Base-by-base conservation (phyloP, 2,797 vertebrate species). In the Myoxocephalus aenaeus region DNA sequence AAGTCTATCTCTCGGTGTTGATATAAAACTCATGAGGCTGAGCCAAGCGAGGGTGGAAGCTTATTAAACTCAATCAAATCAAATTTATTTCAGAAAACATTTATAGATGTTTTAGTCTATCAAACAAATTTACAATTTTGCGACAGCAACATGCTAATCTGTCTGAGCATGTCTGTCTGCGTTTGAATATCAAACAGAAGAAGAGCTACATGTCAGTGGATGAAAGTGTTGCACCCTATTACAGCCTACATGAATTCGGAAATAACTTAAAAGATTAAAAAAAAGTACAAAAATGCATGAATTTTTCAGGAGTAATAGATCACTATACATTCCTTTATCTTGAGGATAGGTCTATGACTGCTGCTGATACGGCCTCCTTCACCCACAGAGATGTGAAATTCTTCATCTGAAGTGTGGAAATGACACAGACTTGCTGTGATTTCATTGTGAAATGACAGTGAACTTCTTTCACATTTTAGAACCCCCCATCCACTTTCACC, bases 381-480 rank as follows among this genome's bases (percentile, higher is more conserved):
- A 54, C 25, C 34, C 27, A 8, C 68, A 64, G 17, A 79, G 38
- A 62, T 27, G 15, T 44, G 27, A 63, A 29, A 34, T 6, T 6
- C 32, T 11, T 50, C 48, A 17, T 74, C 32, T 53, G 38, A 74
- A 56, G 42, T 51, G 20, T 22, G 13, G 65, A 61, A 67, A 57
- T 62, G 13, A 69, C 22, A 25, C 22, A 0, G 10, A 18, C 65
- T 27, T 54, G 12, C 46, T 57, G 5, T 46, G 38, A 68, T 50
- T 61, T 42, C 11, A 68, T 38, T 48, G 1, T 40, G 15, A 79
- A 59, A 56, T 62, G 42, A 72, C 32, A 70, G 22, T 25, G 73
- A 56, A 58, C 34, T 29, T 76, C 42, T 42, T 57, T 25, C 1
- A 27, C 5, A 36, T 51, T 75, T 67, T 12, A 25, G 7, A 50